Conservation (phyloP, 2,888 invertebrate genomes). For the Heliconius hortense region DNA sequence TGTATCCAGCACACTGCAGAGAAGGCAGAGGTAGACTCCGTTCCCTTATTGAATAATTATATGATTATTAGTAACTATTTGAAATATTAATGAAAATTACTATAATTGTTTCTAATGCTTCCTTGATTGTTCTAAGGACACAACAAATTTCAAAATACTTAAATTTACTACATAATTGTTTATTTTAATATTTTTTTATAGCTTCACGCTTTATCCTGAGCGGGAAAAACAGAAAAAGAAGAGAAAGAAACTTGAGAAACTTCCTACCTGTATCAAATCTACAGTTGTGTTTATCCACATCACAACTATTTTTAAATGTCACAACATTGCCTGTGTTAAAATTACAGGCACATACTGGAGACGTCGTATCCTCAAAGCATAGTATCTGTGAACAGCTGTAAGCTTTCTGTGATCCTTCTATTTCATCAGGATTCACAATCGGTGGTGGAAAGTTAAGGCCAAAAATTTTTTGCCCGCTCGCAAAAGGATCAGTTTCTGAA, state of each 20-base stretch:
- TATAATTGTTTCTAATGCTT: no score
- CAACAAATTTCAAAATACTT: no score
- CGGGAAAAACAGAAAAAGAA: not conserved
- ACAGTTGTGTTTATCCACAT: slow-evolving; percentile 52
- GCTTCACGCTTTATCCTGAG: not conserved
- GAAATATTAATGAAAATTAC: no score
- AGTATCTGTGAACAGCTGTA: slow-evolving; percentile 45
- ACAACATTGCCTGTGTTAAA: slow-evolving; percentile 52
- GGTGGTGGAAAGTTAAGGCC: slow-evolving; percentile 38
- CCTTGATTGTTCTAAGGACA: no score
- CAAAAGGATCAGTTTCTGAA: slow-evolving; percentile 38
- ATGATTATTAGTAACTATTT: no score
- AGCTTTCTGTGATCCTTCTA: slow-evolving; percentile 42
- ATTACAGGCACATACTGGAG: slow-evolving; percentile 52
- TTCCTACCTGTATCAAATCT: slow-evolving; percentile 51
- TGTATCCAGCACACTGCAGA: no score
- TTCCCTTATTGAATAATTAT: no score
- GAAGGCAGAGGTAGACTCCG: no score
- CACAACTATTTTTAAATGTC: slow-evolving; percentile 51
- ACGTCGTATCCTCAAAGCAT: slow-evolving; percentile 37
- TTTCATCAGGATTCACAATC: slow-evolving; percentile 37
- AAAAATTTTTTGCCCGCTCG: slow-evolving; percentile 33
- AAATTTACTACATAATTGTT: not conserved
- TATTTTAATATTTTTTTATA: not conserved
- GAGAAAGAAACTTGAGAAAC: not conserved